Evolutionary conservation across 2,797 vertebrate genomes (phyloP), one percentile per base, ranked within the genome.

Genomic region (Rhinoraja longicauda): DNA sequence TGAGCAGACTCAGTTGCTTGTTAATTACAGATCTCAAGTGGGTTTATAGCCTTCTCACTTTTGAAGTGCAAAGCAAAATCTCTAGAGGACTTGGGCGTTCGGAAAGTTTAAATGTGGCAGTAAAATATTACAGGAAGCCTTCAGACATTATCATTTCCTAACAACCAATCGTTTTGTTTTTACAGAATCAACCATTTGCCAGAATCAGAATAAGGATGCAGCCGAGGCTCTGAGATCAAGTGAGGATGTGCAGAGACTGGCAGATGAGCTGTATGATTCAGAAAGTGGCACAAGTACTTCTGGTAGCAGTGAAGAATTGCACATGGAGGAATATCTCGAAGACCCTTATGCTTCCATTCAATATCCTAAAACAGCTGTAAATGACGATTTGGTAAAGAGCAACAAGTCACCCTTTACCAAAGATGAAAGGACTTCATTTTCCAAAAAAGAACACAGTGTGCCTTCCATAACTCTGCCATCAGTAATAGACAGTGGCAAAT

Each of bases 201-300:
- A 75, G 67, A 75, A 70, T 73, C 67, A 45, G 39, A 45, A 75
- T 53, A 92, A 75, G 24, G 90, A 75, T 75, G 70, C 24, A 26
- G 15, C 15, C 24, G 39, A 92, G 13, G 70, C 26, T 75, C 36
- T 13, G 90, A 57, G 24, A 36, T 15, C 90, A 92, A 92, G 39
- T 24, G 24, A 53, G 7, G 36, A 92, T 75, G 90, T 75, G 70
- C 70, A 17, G 39, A 92, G 39, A 13, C 70, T 92, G n/a, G 12
- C 90, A 53, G 90, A 45, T 92, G 90, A 92, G 75, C 12, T 92
- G 10, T 92, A 39, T 29, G 39, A 72, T 92, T 92, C 70, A 75
- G 90, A 92, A 53, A 92, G 39, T 91, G 90, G 73, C 67, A 36
- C 45, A 32, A 73, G 13, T 73, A 45, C 21, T 91, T 91, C 90